phyloP scores from a whole-genome alignment of 1,140 invertebrate genomes.

The Zaprionus tsacasi region DNA sequence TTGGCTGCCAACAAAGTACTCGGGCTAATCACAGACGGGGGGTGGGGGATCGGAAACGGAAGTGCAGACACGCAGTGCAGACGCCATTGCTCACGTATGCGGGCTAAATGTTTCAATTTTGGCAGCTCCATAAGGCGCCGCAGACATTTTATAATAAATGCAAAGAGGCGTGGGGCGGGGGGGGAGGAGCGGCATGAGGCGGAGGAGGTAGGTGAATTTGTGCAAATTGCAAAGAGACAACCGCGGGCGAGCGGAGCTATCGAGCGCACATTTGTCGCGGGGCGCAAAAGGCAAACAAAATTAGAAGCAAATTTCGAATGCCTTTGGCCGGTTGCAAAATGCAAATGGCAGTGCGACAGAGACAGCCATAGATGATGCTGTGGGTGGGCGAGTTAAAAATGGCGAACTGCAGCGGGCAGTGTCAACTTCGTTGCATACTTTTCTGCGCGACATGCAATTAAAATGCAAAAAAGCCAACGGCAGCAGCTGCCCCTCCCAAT shows the following conservation, averaged over 20 bases:
- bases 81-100: not conserved
- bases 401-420: slow-evolving; percentile 5
- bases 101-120: slow-evolving; percentile 76
- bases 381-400: not conserved
- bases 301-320: slow-evolving; percentile 77
- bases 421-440: slow-evolving; percentile 73
- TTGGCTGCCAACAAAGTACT: slow-evolving; percentile 56
- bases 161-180: slow-evolving; percentile 16
- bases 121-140: slow-evolving; percentile 66
- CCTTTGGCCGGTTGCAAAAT: slow-evolving; percentile 66
- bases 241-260: slow-evolving; percentile 51
- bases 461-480: slow-evolving; percentile 78
- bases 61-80: slow-evolving; percentile 55
- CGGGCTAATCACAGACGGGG: slow-evolving; percentile 65
- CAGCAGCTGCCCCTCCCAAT: slow-evolving; percentile 42
- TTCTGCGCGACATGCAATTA: slow-evolving; percentile 78
- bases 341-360: slow-evolving; percentile 55
- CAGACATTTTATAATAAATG: slow-evolving; percentile 75
- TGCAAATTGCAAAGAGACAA: slow-evolving; percentile 53
- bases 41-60: slow-evolving; percentile 18
- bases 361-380: not conserved
- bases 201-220: slow-evolving; percentile 1
- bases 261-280: slow-evolving; percentile 46
- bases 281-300: slow-evolving; percentile 69
- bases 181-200: not conserved